Conservation (phyloP, 2,888 invertebrate species). For the Oxystoma pomonae region DNA sequence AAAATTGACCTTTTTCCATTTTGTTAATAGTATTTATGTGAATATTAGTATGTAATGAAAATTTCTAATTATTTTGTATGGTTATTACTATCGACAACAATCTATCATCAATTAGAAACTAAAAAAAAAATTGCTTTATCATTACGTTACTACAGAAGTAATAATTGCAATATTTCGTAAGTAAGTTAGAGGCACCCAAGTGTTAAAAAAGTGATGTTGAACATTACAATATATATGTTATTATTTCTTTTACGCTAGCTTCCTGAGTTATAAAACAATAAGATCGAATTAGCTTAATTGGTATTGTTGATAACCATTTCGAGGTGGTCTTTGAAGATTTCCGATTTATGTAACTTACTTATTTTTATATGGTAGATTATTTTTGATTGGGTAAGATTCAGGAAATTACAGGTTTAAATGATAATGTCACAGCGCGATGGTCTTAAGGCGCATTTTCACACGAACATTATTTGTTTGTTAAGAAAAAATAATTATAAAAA, state of each 20-base stretch:
- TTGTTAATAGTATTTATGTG: no score
- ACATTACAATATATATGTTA: not conserved
- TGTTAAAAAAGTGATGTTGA: not conserved
- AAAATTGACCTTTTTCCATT: not conserved
- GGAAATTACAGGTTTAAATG: not conserved
- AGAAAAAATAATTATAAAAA: no score
- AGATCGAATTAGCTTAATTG: not conserved
- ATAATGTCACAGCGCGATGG: no score
- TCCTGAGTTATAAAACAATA: not conserved
- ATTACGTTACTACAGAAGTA: not conserved
- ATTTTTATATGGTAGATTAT: not conserved
- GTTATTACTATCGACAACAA: no score
- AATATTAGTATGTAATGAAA: no score
- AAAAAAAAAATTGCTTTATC: not conserved
- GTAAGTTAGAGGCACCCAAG: not conserved
- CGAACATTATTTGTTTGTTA: no score
- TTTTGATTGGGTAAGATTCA: not conserved
- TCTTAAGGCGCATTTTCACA: no score
- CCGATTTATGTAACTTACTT: not conserved
- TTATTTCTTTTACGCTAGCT: not conserved
- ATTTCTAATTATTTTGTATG: no score
- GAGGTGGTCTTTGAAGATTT: not conserved
- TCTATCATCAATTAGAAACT: not conserved
- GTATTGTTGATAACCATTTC: not conserved
- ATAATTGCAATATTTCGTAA: not conserved